Evolutionary conservation across 1,140 invertebrate genomes (phyloP).

Genomic region (Bombus sibiricus): DNA sequence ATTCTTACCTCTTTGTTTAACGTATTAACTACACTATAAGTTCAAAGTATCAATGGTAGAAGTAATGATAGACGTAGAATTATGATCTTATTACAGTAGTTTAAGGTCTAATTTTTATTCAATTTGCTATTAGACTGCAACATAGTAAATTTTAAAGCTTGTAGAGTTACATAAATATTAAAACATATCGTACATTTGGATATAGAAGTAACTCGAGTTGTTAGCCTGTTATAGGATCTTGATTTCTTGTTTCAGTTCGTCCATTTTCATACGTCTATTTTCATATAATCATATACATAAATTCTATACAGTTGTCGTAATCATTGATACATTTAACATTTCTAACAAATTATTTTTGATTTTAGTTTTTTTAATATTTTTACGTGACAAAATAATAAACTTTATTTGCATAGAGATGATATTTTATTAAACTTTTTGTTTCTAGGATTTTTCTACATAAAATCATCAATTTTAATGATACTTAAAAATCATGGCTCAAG

Average conservation of each 20-base stretch:
- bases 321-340: neutral
- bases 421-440: slow-evolving; percentile 1
- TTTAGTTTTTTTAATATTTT: neutral
- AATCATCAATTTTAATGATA: neutral
- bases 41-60: slow-evolving; percentile 24
- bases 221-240: slow-evolving; percentile 17
- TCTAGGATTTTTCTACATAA: neutral
- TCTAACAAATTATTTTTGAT: neutral
- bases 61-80: slow-evolving; percentile 37
- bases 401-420: neutral
- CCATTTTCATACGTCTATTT: slow-evolving; percentile 5
- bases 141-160: slow-evolving; percentile 39
- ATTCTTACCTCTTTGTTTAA: slow-evolving; percentile 8
- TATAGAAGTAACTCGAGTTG: slow-evolving; percentile 27
- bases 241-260: slow-evolving; percentile 19
- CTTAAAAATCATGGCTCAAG: neutral
- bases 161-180: slow-evolving; percentile 40
- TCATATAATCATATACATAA: slow-evolving; percentile 1
- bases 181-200: slow-evolving; percentile 20
- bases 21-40: neutral
- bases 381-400: neutral
- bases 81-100: slow-evolving; percentile 18
- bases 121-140: slow-evolving; percentile 27
- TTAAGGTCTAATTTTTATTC: slow-evolving; percentile 27
- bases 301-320: neutral